Conservation (phyloP, 1,140 invertebrate genomes). For the Wasmannia auropunctata region DNA sequence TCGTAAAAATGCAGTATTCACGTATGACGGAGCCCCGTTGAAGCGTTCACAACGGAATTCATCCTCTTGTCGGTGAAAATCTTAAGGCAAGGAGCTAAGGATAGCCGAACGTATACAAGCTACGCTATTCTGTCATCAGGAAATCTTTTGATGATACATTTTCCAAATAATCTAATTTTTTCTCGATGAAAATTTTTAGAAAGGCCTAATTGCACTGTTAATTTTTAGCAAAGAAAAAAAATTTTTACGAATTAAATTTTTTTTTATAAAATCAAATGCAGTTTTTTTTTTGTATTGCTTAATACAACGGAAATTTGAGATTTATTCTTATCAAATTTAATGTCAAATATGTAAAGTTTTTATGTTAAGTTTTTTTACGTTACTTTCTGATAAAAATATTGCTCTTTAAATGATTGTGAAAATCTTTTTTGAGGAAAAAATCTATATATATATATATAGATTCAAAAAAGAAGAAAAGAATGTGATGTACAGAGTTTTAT, state of each 20-base stretch:
- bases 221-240: background rate
- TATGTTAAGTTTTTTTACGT: no score
- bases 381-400: background rate
- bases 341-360: background rate
- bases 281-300: background rate
- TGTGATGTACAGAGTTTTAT: no score
- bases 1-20: constrained; percentile 69
- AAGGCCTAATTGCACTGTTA: background rate
- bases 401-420: background rate
- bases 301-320: background rate
- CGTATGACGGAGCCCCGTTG: constrained; percentile 54
- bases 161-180: background rate
- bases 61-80: constrained; percentile 52
- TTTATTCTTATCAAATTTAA: background rate
- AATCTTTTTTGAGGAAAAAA: background rate
- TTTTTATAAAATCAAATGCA: background rate
- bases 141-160: constrained; percentile 34
- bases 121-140: background rate
- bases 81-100: constrained; percentile 17
- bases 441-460: no score
- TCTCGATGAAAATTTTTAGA: background rate
- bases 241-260: background rate
- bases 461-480: no score
- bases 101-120: background rate
- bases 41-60: constrained; percentile 58